These are phyloP conservation scores for Arion vulgaris DNA, from an alignment of 1,140 invertebrate genomes.

Conservation along the genomic window DNA sequence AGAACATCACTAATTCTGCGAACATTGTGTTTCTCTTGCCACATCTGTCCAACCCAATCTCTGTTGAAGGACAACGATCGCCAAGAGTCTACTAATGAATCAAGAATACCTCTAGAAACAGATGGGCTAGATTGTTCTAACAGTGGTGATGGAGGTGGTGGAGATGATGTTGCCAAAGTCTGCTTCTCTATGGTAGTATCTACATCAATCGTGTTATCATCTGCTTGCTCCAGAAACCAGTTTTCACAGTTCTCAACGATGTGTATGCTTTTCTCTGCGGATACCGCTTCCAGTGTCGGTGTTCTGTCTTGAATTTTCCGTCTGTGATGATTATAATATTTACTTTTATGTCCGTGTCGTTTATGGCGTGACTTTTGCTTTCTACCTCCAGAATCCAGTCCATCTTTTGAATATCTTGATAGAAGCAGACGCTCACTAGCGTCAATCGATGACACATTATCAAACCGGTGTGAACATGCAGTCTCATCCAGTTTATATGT, in stretches of 20 bases:
- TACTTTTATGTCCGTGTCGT: not conserved
- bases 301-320: not conserved
- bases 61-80: slow-evolving; percentile 6
- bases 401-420: not conserved
- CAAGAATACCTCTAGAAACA: not conserved
- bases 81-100: not conserved
- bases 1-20: slow-evolving; percentile 5
- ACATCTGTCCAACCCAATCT: slow-evolving; percentile 17
- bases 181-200: not conserved
- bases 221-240: not conserved
- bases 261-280: not conserved
- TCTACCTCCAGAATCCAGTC: not conserved
- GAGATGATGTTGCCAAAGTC: not conserved
- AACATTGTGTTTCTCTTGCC: slow-evolving; percentile 16
- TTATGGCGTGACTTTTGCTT: not conserved
- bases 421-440: not conserved
- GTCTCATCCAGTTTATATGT: not conserved
- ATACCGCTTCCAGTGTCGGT: not conserved
- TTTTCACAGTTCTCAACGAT: not conserved
- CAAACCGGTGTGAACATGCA: not conserved
- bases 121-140: not conserved
- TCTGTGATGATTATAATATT: not conserved
- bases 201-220: not conserved
- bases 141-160: not conserved
- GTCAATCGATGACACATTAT: not conserved